Conservation (phyloP, 2,888 invertebrate species). For the Drosophila melanocephala region DNA sequence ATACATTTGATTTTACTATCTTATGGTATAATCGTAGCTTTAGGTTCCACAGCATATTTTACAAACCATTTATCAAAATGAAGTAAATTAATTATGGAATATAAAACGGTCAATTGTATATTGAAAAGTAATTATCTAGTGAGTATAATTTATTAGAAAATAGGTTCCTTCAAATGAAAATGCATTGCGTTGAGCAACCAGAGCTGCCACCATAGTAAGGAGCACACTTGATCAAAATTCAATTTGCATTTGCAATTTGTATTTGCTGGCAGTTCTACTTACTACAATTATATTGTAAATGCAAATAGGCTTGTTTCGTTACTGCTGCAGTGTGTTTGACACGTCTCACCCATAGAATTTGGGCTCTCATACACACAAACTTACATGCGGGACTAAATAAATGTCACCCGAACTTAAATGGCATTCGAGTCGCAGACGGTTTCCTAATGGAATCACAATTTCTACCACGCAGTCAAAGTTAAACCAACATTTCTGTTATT, state of each 20-base stretch:
- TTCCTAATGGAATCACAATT: slow-evolving; percentile 79
- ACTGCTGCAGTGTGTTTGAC: slow-evolving; percentile 43
- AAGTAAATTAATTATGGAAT: not conserved
- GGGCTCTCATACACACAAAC: slow-evolving; percentile 5
- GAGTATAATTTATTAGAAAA: not conserved
- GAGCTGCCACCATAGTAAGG: slow-evolving; percentile 6
- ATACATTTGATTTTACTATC: no score
- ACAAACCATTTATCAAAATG: not conserved
- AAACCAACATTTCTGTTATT: slow-evolving; percentile 49
- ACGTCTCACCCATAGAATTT: slow-evolving; percentile 29
- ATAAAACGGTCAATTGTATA: no score
- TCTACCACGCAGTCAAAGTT: slow-evolving; percentile 50
- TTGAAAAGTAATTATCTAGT: not conserved
- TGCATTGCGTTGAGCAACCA: not conserved
- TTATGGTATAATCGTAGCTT: not conserved
- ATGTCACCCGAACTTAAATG: slow-evolving; percentile 70
- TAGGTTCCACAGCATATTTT: not conserved
- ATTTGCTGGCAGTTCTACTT: slow-evolving; percentile 36
- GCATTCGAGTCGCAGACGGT: slow-evolving; percentile 76
- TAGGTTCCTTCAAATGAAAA: not conserved
- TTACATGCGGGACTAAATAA: slow-evolving; percentile 35
- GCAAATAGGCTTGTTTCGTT: slow-evolving; percentile 40
- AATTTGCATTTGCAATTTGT: slow-evolving; percentile 45
- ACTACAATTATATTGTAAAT: slow-evolving; percentile 52
- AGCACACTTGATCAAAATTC: slow-evolving; percentile 20